Evolutionary conservation across 2,888 invertebrate genomes (phyloP).

Genomic region (Amorpha juglandis): DNA sequence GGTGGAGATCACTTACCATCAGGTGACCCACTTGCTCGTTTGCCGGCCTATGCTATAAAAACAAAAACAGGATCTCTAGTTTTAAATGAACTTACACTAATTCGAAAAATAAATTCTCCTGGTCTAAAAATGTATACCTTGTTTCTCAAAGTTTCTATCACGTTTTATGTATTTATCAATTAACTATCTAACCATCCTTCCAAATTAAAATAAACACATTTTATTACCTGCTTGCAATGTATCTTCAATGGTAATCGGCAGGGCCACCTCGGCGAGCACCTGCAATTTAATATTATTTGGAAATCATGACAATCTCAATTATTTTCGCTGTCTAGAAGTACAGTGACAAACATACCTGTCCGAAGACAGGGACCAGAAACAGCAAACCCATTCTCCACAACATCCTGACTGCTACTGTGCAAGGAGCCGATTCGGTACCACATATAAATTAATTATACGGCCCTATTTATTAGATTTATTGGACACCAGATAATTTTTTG

Average conservation of each 20-base stretch:
- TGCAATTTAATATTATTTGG: slow-evolving; percentile 6
- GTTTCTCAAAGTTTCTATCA: too few species aligned
- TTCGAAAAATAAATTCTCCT: too few species aligned
- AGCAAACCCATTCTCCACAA: slow-evolving; percentile 51
- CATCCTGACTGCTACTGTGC: slow-evolving; percentile 53
- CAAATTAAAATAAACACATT: too few species aligned
- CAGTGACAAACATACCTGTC: slow-evolving; percentile 49
- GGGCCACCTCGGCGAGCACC: slow-evolving; percentile 27
- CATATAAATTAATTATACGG: slow-evolving; percentile 20
- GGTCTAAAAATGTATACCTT: too few species aligned
- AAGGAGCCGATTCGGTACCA: slow-evolving; percentile 9
- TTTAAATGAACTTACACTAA: too few species aligned
- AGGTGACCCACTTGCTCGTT: too few species aligned
- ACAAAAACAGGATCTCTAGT: too few species aligned
- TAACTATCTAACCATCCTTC: too few species aligned
- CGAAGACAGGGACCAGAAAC: slow-evolving; percentile 48
- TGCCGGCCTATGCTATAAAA: too few species aligned
- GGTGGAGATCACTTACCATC: too few species aligned
- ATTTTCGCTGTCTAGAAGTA: background rate
- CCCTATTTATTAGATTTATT: background rate
- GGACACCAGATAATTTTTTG: background rate
- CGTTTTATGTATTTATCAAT: too few species aligned
- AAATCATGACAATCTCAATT: background rate
- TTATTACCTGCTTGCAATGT: slow-evolving; percentile 36
- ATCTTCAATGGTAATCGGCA: slow-evolving; percentile 42